Evolutionary conservation across 2,113 vertebrate species (phyloP).

Genomic region (Crotalus helleri): DNA sequence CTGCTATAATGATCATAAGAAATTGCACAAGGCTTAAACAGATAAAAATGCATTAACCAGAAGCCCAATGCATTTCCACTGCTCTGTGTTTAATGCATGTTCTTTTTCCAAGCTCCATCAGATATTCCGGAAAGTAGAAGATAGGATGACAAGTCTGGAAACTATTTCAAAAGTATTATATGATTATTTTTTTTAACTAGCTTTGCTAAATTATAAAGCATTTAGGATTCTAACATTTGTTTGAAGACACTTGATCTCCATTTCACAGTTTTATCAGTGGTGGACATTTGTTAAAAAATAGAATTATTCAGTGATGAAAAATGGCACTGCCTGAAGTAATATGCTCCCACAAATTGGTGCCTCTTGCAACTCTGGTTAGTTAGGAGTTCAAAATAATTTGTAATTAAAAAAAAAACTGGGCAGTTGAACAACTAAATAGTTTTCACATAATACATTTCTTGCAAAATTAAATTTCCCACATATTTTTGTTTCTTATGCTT

Average conservation of each 20-base stretch:
- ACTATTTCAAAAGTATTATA: conserved; percentile 31
- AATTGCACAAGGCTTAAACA: conserved; percentile 25
- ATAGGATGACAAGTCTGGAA: conserved; percentile 41
- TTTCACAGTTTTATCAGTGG: conserved; percentile 2
- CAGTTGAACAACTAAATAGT: neutral
- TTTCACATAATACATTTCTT: neutral
- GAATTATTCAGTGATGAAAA: conserved; percentile 19
- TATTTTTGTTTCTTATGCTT: neutral
- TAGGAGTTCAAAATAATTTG: neutral
- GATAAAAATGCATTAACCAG: conserved; percentile 51
- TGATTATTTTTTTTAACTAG: conserved; percentile 32
- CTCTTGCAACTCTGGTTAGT: conserved; percentile 5
- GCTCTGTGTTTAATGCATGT: conserved; percentile 45
- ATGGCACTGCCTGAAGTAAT: conserved; percentile 6
- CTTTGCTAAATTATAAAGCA: conserved; percentile 21
- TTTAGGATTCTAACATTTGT: neutral
- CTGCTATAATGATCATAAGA: conserved; percentile 35
- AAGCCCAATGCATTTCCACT: conserved; percentile 38
- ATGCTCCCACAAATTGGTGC: neutral
- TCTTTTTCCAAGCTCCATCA: conserved; percentile 58
- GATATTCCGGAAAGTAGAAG: conserved; percentile 49
- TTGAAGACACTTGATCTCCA: neutral
- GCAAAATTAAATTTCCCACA: neutral
- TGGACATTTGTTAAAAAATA: neutral
- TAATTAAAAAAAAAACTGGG: neutral